These are phyloP conservation scores for Calidris pugnax DNA, from an alignment of 2,113 vertebrate species.

Conservation along the genomic window DNA sequence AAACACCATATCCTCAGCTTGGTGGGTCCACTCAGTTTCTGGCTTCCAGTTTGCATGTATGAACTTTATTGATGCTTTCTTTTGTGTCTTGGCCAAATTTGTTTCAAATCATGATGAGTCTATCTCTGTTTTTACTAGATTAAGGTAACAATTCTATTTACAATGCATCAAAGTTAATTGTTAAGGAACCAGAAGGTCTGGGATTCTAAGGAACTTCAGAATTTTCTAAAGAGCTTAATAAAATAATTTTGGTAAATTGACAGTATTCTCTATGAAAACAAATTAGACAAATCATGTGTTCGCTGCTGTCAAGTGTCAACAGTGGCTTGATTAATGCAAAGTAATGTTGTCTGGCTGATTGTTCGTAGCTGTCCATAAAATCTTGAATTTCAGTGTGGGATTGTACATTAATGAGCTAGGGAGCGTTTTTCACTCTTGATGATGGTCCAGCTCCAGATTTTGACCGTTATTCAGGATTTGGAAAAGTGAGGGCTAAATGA, in stretches of 20 bases:
- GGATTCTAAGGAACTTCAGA: not conserved
- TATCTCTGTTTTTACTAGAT: not conserved
- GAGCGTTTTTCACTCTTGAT: not conserved
- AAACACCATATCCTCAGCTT: not conserved
- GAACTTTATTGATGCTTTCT: not conserved
- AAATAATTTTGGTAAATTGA: constrained; percentile 8
- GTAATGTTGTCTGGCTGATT: constrained; percentile 7
- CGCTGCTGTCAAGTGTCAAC: constrained; percentile 20
- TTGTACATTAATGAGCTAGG: not conserved
- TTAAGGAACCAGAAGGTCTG: not conserved
- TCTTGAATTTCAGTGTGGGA: not conserved
- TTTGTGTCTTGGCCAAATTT: not conserved
- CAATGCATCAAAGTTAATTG: not conserved
- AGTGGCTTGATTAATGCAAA: constrained; percentile 13
- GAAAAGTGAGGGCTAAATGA: not conserved
- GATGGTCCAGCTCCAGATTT: not conserved
- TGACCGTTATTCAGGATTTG: not conserved
- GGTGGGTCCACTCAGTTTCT: not conserved
- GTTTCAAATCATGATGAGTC: not conserved
- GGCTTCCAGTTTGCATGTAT: not conserved
- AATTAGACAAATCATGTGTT: not conserved
- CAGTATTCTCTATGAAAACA: constrained; percentile 1
- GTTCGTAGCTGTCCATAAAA: constrained; percentile 27
- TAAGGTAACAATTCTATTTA: not conserved
- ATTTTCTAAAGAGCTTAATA: not conserved